Base-by-base conservation (phyloP, 2,888 invertebrate species). In the Gryllus longicercus region DNA sequence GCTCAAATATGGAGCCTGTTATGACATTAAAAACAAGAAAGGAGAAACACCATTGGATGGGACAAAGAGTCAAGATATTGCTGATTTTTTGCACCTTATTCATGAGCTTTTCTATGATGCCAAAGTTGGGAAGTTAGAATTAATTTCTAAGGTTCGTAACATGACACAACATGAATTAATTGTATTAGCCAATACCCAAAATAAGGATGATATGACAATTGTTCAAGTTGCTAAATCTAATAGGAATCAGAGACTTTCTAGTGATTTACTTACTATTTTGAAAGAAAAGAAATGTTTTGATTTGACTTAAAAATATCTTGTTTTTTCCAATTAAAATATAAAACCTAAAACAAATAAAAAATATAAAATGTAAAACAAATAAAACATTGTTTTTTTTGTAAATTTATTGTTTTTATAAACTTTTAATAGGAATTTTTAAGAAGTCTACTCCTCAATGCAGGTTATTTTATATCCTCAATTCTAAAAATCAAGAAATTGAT, bases 181-280 rank as follows among this genome's bases (percentile, higher is more conserved):
- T 78, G 81, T 82, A 79, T 75, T 83, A 38, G 82, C 80, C 76
- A 84, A 83, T 78, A 82, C 84, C 79, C 82, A 83, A 77, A 81
- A 84, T 82, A 74, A 80, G 76, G 79, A 83, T 81, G 82, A 82
- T 3, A 82, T 83, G 14, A 81, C 84, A 81, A 82, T 84, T 81
- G 11, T 82, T 11, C 82, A 81, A 81, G 82, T 82, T 79, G 77
- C 80, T 12, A 75, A 80, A 80, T 78, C 75, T 50, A 83, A 83
- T 82, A 78, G 81, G 25, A 81, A 82, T 63, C 63, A 81, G 25
- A 76, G 83, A 23, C 49, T 83, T 78, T 80, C 81, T 23, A 76
- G 50, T 80, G 76, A 81, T 80, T 81, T 83, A 38, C 38, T 38
- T 38, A 38, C 8, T 8, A 38, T 38, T 38, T 38, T 38, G 38